phyloP scores from a whole-genome alignment of 2,797 vertebrate species.

The Poecilia wingei region DNA sequence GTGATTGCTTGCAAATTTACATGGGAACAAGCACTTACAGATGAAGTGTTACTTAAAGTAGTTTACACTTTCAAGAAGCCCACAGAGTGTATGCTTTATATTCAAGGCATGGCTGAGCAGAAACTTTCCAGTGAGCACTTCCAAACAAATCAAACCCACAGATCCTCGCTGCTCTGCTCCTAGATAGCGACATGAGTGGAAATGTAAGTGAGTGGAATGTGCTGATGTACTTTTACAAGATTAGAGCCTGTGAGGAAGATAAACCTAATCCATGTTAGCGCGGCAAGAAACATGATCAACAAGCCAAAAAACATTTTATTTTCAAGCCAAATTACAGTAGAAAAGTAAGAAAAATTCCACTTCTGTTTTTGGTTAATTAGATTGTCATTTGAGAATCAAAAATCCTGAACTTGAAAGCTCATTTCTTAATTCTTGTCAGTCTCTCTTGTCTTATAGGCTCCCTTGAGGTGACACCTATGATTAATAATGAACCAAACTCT shows the following conservation, averaged over 20 bases:
- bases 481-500: neutral
- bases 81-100: conserved; percentile 26
- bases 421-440: neutral
- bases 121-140: conserved; percentile 20
- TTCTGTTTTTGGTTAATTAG: neutral
- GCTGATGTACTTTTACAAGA: conserved; percentile 19
- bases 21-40: conserved; percentile 7
- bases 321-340: neutral
- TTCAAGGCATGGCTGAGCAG: conserved; percentile 19
- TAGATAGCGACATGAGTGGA: conserved; percentile 21
- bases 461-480: neutral
- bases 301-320: conserved; percentile 2
- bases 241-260: conserved; percentile 17
- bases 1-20: conserved; percentile 16
- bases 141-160: conserved; percentile 19
- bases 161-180: conserved; percentile 3
- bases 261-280: conserved; percentile 17
- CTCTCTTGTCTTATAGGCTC: neutral
- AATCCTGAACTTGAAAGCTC: neutral
- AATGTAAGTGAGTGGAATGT: conserved; percentile 28
- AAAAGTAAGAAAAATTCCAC: neutral
- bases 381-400: neutral
- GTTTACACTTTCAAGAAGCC: neutral
- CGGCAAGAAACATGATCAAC: neutral
- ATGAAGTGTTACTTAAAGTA: conserved; percentile 15